phyloP scores from a whole-genome alignment of 2,888 invertebrate species.

The Digitonthophagus gazella region DNA sequence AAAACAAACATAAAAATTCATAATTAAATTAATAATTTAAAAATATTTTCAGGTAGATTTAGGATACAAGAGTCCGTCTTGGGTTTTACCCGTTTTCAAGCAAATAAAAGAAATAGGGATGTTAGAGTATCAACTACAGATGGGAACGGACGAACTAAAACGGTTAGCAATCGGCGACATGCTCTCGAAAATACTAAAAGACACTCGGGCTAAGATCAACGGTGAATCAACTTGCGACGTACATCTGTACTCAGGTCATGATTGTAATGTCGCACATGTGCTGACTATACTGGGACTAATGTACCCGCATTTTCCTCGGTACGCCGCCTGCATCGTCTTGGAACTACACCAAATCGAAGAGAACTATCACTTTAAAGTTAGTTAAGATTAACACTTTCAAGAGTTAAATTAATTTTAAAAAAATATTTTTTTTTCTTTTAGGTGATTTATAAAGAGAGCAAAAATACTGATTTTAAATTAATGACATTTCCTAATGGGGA shows the following conservation, averaged over 20 bases:
- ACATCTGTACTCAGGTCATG: conserved; percentile 21
- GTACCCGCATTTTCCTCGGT: conserved; percentile 16
- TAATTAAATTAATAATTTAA: too few species aligned
- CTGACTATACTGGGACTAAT: conserved; percentile 12
- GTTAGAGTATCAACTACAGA: background rate
- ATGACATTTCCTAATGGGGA: conserved; percentile 14
- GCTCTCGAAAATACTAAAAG: conserved; percentile 12
- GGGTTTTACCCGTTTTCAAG: background rate
- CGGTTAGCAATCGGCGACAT: conserved; percentile 5
- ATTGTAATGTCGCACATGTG: conserved; percentile 10
- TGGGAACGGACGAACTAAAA: background rate
- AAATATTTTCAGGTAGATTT: background rate
- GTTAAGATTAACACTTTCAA: background rate
- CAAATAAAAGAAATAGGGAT: background rate
- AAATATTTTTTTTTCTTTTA: background rate
- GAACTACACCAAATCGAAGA: conserved; percentile 17
- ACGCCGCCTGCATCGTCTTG: conserved; percentile 17
- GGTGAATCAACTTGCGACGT: conserved; percentile 17
- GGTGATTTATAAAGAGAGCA: background rate
- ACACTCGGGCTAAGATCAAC: conserved; percentile 7
- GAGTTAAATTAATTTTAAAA: background rate
- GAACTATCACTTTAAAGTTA: conserved; percentile 14
- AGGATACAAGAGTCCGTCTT: background rate
- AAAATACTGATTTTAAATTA: background rate
- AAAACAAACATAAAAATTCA: too few species aligned